Evolutionary conservation across 2,113 vertebrate genomes (phyloP), one percentile per base, ranked within the genome.

Genomic region (Irena cyanogastra): DNA sequence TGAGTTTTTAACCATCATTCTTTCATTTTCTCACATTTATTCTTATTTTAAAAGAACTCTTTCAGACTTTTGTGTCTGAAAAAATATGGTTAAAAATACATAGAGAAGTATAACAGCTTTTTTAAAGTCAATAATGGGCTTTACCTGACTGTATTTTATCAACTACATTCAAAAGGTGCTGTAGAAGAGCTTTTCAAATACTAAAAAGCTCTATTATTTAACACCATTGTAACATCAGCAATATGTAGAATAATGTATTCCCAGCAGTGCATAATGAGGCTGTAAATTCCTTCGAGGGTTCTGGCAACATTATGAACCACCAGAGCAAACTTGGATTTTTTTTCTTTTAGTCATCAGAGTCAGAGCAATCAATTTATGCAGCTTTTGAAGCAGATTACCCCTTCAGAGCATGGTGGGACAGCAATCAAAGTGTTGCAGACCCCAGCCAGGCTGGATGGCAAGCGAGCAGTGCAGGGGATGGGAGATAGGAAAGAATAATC

Each of bases 251-350:
- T 90, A 89, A 96, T 81, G 50, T 78, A 88, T 93, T 76, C 83
- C 56, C 57, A 68, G 50, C 82, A 76, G 11, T 93, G 95, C 84
- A 87, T 95, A 97, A 98, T 94, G 94, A 95, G 78, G 83, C 95
- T 97, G 94, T 96, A 97, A 97, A 96, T 97, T 96, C 95, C 95
- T 97, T 95, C 4, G 16, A 92, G 91, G 95, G 75, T 95, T 97
- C 93, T 84, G 86, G 93, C 94, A 96, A 94, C 65, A 78, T 93
- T 89, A 89, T 69, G 90, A 95, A 85, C 90, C 77, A 89, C 37
- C 45, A 79, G 75, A 96, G 74, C 81, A 94, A 97, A 72, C 45
- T 83, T 87, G 10, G 14, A 33, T 27, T 71, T 70, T 41, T 7
- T 21, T 16, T 33, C 31, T 31, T 91, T 86, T 92, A 78, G 65